Percentiles rank a stretch among this genome's conserved stretches.
phyloP scores from a whole-genome alignment of 2,797 vertebrate species.

The Bradypodion pumilum region DNA sequence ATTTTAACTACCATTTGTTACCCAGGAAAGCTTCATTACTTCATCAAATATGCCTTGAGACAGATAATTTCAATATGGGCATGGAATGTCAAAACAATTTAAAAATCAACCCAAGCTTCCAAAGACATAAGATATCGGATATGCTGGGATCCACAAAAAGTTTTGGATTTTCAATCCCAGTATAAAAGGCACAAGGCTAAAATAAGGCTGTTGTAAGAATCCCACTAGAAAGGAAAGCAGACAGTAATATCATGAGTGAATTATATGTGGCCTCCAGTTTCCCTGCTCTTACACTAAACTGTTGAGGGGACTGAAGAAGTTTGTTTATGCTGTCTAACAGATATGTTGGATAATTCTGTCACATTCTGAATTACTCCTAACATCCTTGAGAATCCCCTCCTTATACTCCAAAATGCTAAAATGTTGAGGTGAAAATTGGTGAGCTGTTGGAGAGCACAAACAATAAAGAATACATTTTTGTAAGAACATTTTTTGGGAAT shows the following conservation, averaged over 20 bases:
- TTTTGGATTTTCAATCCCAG: background rate
- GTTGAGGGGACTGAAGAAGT: no score
- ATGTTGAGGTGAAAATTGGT: no score
- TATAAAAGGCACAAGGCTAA: background rate
- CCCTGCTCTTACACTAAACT: no score
- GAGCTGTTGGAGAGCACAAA: no score
- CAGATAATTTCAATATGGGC: background rate
- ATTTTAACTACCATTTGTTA: background rate
- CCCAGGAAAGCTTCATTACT: background rate
- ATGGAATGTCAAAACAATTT: background rate
- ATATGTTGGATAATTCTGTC: no score
- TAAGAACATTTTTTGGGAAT: no score
- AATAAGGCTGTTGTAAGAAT: background rate
- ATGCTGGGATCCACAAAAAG: background rate
- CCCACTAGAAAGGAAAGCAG: background rate
- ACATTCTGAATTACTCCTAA: no score
- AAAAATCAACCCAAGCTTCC: background rate
- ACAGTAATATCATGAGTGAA: background rate
- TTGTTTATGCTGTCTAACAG: no score
- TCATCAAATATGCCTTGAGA: background rate
- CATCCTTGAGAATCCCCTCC: no score
- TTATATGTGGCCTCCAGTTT: no score
- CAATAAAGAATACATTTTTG: no score
- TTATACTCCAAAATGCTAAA: no score
- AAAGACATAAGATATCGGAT: background rate